phyloP scores from a whole-genome alignment of 2,888 invertebrate species.

The Himalopsyche anomala region DNA sequence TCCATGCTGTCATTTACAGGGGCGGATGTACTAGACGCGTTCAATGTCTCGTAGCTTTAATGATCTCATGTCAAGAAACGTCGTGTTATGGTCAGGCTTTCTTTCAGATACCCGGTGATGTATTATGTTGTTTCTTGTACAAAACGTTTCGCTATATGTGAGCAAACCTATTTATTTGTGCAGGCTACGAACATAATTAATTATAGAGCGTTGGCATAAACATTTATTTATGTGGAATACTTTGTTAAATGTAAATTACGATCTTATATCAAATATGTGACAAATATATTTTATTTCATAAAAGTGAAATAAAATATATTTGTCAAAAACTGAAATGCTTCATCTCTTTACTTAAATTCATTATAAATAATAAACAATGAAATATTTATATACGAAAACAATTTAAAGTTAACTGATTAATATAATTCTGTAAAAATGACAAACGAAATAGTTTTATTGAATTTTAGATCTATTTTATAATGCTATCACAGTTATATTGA shows the following conservation, averaged over 20 bases:
- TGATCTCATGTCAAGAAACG: conserved; percentile 34
- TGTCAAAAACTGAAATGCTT: too few species aligned
- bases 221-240: background rate
- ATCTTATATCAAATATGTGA: too few species aligned
- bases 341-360: too few species aligned
- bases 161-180: background rate
- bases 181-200: conserved; percentile 2
- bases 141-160: background rate
- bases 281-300: too few species aligned
- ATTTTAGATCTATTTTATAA: too few species aligned
- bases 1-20: conserved; percentile 3
- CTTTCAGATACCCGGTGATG: conserved; percentile 27
- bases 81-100: conserved; percentile 30
- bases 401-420: too few species aligned
- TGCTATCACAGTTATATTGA: too few species aligned
- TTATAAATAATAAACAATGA: too few species aligned
- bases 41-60: conserved; percentile 20
- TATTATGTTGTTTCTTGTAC: conserved; percentile 1
- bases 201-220: background rate
- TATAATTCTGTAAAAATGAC: too few species aligned
- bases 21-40: conserved; percentile 17
- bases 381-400: too few species aligned
- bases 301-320: too few species aligned
- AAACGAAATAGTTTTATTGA: too few species aligned
- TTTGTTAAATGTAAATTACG: background rate